These are phyloP conservation scores for Cryptotis parvus DNA, from an alignment of 2,113 vertebrate species.

Conservation along the genomic window DNA sequence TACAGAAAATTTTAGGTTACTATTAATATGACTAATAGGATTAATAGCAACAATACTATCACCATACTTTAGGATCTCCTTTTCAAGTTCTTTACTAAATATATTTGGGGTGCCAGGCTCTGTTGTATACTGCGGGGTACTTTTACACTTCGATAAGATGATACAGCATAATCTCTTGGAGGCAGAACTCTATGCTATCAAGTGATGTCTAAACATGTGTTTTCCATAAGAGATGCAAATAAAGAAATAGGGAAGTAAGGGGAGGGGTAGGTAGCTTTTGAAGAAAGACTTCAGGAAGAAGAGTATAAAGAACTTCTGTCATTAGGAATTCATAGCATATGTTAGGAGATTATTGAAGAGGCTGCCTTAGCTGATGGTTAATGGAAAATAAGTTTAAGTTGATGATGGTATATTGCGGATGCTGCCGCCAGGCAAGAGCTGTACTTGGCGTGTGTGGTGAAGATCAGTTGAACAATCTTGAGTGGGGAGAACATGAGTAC, in stretches of 20 bases:
- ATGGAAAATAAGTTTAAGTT: background rate
- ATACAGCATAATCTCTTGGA: background rate
- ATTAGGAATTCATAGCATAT: background rate
- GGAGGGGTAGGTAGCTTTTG: background rate
- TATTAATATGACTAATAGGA: conserved; percentile 18
- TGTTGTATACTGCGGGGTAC: background rate
- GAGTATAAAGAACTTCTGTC: background rate
- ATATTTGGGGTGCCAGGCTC: background rate
- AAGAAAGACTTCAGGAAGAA: conserved; percentile 36
- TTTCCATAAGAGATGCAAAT: background rate
- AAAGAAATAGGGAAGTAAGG: background rate
- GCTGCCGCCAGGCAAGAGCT: background rate
- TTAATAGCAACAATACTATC: conserved; percentile 36
- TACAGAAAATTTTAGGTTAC: conserved; percentile 1
- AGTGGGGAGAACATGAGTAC: background rate
- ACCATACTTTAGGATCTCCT: conserved; percentile 1
- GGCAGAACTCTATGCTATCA: background rate
- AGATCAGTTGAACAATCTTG: conserved; percentile 33
- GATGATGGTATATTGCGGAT: background rate
- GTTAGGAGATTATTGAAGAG: background rate
- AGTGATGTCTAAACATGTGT: background rate
- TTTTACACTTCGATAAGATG: conserved; percentile 19
- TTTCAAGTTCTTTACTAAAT: conserved; percentile 52
- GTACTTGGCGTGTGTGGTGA: background rate
- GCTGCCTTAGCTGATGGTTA: background rate